Evolutionary conservation across 2,113 vertebrate species (phyloP).

Genomic region (Kryptolebias marmoratus): DNA sequence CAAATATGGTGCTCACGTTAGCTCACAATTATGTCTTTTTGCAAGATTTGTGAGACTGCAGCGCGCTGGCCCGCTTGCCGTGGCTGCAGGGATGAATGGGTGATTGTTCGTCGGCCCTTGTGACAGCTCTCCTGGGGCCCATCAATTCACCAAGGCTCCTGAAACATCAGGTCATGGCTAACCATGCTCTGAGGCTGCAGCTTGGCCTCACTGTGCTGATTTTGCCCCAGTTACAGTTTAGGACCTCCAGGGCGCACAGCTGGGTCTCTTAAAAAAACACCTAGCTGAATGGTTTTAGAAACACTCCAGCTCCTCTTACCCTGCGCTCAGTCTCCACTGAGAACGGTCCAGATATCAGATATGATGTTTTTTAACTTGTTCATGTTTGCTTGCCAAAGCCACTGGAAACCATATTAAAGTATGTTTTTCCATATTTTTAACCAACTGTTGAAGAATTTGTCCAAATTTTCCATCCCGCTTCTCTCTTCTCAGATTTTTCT

Average conservation of each 20-base stretch:
- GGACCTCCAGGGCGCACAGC: slow-evolving; percentile 77
- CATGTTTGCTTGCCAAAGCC: slow-evolving; percentile 72
- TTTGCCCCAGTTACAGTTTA: slow-evolving; percentile 59
- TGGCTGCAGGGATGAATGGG: slow-evolving; percentile 71
- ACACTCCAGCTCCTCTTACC: slow-evolving; percentile 75
- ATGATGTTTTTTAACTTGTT: slow-evolving; percentile 65
- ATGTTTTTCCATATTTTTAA: slow-evolving; percentile 63
- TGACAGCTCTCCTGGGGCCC: slow-evolving; percentile 73
- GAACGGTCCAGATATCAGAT: slow-evolving; percentile 65
- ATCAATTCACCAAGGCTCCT: slow-evolving; percentile 72
- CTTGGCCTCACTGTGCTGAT: slow-evolving; percentile 50
- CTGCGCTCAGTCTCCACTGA: slow-evolving; percentile 45
- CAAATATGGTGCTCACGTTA: neutral
- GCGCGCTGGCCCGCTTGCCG: slow-evolving; percentile 42
- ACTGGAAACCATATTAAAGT: slow-evolving; percentile 76
- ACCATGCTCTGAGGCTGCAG: slow-evolving; percentile 55
- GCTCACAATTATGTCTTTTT: slow-evolving; percentile 14
- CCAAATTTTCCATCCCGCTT: slow-evolving; percentile 72
- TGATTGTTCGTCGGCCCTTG: slow-evolving; percentile 67
- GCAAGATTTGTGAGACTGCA: slow-evolving; percentile 21
- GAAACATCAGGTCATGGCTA: slow-evolving; percentile 75
- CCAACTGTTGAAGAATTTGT: slow-evolving; percentile 65
- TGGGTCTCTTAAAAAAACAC: slow-evolving; percentile 74
- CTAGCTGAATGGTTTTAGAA: slow-evolving; percentile 70
- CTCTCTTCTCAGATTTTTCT: slow-evolving; percentile 17